Conservation (phyloP, 2,113 vertebrate genomes). For the Dolichallabes microphthalmus region DNA sequence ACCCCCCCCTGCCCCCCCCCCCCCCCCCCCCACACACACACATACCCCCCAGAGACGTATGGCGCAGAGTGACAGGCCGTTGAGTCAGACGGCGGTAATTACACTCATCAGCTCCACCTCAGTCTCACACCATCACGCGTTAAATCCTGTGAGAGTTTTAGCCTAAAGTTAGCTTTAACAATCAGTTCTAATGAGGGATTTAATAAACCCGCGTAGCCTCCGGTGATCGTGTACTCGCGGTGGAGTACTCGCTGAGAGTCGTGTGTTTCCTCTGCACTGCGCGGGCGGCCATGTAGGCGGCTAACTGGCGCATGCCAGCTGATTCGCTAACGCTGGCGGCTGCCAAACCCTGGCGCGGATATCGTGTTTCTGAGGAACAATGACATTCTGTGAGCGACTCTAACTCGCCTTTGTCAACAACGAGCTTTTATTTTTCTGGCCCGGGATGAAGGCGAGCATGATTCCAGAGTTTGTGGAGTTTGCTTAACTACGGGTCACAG, state of each 20-base stretch:
- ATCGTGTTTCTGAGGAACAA: slow-evolving; percentile 73
- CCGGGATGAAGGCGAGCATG: slow-evolving; percentile 34
- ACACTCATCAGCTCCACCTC: neutral
- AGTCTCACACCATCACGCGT: neutral
- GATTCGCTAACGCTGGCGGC: slow-evolving; percentile 65
- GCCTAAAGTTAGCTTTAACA: neutral
- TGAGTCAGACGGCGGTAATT: slow-evolving; percentile 1
- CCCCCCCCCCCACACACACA: too few relatives aligned
- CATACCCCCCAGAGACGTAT: neutral
- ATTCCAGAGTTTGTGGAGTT: slow-evolving; percentile 32
- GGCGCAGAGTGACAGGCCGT: neutral
- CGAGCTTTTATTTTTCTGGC: slow-evolving; percentile 52
- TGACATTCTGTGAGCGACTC: slow-evolving; percentile 64
- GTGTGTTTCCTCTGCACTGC: neutral
- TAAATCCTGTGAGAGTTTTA: neutral
- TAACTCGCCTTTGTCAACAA: slow-evolving; percentile 61
- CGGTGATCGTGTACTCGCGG: neutral
- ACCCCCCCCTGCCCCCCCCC: too few relatives aligned
- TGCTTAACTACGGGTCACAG: slow-evolving; percentile 7
- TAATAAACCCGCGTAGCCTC: neutral
- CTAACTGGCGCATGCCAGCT: slow-evolving; percentile 60
- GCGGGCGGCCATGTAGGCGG: slow-evolving; percentile 45
- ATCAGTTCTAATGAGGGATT: neutral
- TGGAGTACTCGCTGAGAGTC: neutral
- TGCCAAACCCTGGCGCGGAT: slow-evolving; percentile 61